Evolutionary conservation across 2,113 vertebrate species (phyloP).

Genomic region (Lampris megalopsis): DNA sequence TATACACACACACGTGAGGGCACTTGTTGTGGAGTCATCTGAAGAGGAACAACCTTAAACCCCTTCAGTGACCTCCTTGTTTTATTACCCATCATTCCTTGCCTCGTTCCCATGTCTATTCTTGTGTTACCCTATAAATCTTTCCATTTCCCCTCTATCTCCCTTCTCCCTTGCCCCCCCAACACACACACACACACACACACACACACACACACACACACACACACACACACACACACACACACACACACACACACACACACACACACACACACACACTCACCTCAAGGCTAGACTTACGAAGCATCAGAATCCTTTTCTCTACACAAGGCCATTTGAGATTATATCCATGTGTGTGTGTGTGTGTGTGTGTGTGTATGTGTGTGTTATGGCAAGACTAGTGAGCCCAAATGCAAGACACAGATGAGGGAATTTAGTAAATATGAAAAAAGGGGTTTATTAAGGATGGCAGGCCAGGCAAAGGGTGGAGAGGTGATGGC

Average conservation of each 20-base stretch:
- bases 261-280: neutral
- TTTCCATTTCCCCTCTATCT: neutral
- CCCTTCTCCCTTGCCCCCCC: neutral
- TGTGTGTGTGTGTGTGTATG: neutral
- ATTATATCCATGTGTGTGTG: conserved; percentile 31
- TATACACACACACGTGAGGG: too few species aligned
- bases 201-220: too few species aligned
- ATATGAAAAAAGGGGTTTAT: too few species aligned
- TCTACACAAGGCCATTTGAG: conserved; percentile 40
- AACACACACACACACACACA: too few species aligned
- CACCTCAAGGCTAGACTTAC: conserved; percentile 50
- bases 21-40: too few species aligned
- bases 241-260: too few species aligned
- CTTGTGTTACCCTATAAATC: conserved; percentile 1
- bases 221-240: too few species aligned
- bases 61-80: neutral
- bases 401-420: too few species aligned
- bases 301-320: conserved; percentile 42
- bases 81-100: neutral
- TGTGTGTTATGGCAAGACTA: neutral
- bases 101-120: neutral
- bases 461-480: too few species aligned
- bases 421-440: too few species aligned
- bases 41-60: conserved; percentile 23
- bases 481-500: too few species aligned